A percentile compares a stretch with the other conserved stretches of the same genome.
These are phyloP conservation scores for Dermolepida albohirtum DNA, from an alignment of 2,888 invertebrate genomes.

Conservation along the genomic window DNA sequence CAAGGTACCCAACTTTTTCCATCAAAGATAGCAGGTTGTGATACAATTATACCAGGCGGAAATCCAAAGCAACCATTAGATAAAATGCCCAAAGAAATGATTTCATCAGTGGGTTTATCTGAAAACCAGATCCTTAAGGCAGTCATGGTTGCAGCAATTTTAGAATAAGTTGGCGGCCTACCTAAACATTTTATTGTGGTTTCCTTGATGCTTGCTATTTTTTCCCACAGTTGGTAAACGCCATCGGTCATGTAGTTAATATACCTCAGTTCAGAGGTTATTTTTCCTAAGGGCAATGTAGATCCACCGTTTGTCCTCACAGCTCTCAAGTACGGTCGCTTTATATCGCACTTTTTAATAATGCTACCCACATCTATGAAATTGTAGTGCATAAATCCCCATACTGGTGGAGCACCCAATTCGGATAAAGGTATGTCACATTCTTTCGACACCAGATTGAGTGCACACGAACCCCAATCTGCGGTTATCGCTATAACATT, in stretches of 20 bases:
- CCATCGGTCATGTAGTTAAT: slow-evolving; percentile 67
- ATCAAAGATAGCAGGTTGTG: slow-evolving; percentile 68
- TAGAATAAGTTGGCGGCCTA: slow-evolving; percentile 55
- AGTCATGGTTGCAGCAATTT: slow-evolving; percentile 64
- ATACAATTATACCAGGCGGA: slow-evolving; percentile 68
- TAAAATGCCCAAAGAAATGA: slow-evolving; percentile 68
- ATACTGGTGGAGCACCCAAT: slow-evolving; percentile 73
- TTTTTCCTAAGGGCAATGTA: slow-evolving; percentile 67
- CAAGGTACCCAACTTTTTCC: slow-evolving; percentile 66
- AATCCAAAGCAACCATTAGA: slow-evolving; percentile 71
- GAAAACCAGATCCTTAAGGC: slow-evolving; percentile 69
- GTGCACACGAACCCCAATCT: slow-evolving; percentile 67
- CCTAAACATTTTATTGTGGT: slow-evolving; percentile 48
- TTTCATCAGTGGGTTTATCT: slow-evolving; percentile 58
- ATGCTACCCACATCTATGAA: slow-evolving; percentile 69
- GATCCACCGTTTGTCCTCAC: slow-evolving; percentile 66
- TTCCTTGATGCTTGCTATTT: slow-evolving; percentile 29
- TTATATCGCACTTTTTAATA: slow-evolving; percentile 68
- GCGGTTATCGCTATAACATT: slow-evolving; percentile 72
- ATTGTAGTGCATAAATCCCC: slow-evolving; percentile 73
- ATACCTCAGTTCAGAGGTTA: slow-evolving; percentile 68
- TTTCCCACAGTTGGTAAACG: slow-evolving; percentile 41
- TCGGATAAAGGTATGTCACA: slow-evolving; percentile 66
- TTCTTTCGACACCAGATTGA: slow-evolving; percentile 64
- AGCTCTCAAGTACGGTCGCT: slow-evolving; percentile 68